A percentile compares a stretch with the other conserved stretches of the same genome.
These are phyloP conservation scores for Erannis defoliaria DNA, from an alignment of 2,888 invertebrate species.

Conservation along the genomic window DNA sequence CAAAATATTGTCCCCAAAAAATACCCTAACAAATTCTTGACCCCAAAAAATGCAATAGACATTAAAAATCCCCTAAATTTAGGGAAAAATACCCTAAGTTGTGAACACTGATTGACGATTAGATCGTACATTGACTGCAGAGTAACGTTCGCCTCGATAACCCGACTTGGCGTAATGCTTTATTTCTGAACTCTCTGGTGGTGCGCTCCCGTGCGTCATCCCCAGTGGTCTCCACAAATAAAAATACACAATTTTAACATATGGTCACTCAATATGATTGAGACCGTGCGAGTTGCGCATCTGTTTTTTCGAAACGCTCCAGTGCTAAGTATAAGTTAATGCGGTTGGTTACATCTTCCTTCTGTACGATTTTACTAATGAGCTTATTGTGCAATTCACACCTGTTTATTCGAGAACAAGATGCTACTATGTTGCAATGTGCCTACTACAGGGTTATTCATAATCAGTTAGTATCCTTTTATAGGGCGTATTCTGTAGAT, in stretches of 20 bases:
- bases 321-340: conserved; percentile 35
- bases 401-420: conserved; percentile 28
- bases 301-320: conserved; percentile 39
- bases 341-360: conserved; percentile 42
- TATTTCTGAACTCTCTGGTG: conserved; percentile 81
- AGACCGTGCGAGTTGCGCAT: conserved; percentile 39
- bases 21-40: too few species aligned
- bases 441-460: conserved; percentile 9
- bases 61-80: too few species aligned
- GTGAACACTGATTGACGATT: too few species aligned
- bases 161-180: conserved; percentile 63
- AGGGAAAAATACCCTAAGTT: too few species aligned
- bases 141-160: conserved; percentile 61
- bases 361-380: conserved; percentile 50
- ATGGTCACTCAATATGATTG: conserved; percentile 52
- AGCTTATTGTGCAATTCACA: conserved; percentile 42
- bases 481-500: too few species aligned
- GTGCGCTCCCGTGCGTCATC: conserved; percentile 82
- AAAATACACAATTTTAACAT: conserved; percentile 61
- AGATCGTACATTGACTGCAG: conserved; percentile 71
- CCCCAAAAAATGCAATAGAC: too few species aligned
- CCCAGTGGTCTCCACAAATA: conserved; percentile 77
- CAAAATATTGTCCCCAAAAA: too few species aligned
- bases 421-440: conserved; percentile 22
- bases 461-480: too few species aligned